Conservation (phyloP, 1,140 invertebrate genomes). For the Hylaeus anthracinus region DNA sequence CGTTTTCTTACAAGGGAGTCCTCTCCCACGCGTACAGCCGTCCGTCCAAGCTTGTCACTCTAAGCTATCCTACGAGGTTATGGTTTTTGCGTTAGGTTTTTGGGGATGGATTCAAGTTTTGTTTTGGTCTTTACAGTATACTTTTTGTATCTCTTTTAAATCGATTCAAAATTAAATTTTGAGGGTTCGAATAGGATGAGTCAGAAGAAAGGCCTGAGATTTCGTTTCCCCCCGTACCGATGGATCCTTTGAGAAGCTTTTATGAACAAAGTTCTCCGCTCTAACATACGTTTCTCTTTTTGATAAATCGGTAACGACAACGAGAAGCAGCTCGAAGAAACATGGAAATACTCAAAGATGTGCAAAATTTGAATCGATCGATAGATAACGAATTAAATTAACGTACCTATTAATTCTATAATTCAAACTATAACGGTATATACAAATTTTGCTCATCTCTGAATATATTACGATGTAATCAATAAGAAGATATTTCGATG, state of each 20-base stretch:
- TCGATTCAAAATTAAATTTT: not conserved
- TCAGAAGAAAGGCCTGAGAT: slow-evolving; percentile 43
- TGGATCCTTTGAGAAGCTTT: not conserved
- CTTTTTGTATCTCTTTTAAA: not conserved
- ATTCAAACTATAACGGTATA: too few species aligned
- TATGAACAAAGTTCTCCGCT: not conserved
- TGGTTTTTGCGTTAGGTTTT: slow-evolving; percentile 49
- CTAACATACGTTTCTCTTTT: not conserved
- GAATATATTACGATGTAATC: not conserved
- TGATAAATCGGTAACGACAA: not conserved
- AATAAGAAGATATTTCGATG: not conserved
- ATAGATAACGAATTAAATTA: too few species aligned
- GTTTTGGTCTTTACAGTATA: not conserved
- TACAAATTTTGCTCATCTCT: too few species aligned
- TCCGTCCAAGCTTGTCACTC: slow-evolving; percentile 71
- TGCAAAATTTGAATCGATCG: too few species aligned
- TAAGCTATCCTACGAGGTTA: slow-evolving; percentile 79
- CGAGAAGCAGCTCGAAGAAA: not conserved
- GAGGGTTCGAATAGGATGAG: slow-evolving; percentile 38
- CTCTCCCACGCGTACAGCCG: slow-evolving; percentile 52
- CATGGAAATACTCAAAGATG: too few species aligned
- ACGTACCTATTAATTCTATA: too few species aligned
- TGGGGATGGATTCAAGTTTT: not conserved
- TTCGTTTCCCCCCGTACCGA: not conserved
- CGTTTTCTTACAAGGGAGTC: slow-evolving; percentile 12